Evolutionary conservation across 2,113 vertebrate species (phyloP).

Genomic region (Pelvicachromis taeniatus): DNA sequence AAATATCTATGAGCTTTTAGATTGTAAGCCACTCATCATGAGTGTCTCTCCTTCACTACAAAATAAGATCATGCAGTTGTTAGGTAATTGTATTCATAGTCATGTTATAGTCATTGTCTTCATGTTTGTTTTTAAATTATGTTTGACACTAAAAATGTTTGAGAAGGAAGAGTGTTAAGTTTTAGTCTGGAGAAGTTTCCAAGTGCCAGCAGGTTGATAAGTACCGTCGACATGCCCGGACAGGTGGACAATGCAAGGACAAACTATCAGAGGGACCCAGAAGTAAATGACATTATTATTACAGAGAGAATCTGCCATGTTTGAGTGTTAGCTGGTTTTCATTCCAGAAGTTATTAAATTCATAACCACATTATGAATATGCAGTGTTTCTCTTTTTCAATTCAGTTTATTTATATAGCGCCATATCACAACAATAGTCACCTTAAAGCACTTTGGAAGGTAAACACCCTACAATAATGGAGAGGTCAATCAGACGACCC

Average conservation of each 20-base stretch:
- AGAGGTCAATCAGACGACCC: neutral
- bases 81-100: neutral
- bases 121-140: neutral
- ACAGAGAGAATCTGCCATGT: neutral
- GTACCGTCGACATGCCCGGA: neutral
- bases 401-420: neutral
- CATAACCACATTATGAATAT: neutral
- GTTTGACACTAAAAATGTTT: neutral
- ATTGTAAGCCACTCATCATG: neutral
- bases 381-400: neutral
- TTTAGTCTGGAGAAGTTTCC: neutral
- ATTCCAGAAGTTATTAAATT: neutral
- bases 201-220: accelerated
- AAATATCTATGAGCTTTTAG: neutral
- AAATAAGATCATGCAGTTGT: neutral
- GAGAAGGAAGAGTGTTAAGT: neutral
- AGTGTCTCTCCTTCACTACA: neutral
- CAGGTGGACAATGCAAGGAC: neutral
- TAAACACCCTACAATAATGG: neutral
- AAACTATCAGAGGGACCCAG: neutral
- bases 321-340: neutral
- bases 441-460: accelerated
- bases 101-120: no score
- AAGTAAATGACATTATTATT: neutral
- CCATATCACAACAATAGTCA: neutral